Base-by-base conservation (phyloP, 2,797 vertebrate genomes). In the Eulemur albifrons region DNA sequence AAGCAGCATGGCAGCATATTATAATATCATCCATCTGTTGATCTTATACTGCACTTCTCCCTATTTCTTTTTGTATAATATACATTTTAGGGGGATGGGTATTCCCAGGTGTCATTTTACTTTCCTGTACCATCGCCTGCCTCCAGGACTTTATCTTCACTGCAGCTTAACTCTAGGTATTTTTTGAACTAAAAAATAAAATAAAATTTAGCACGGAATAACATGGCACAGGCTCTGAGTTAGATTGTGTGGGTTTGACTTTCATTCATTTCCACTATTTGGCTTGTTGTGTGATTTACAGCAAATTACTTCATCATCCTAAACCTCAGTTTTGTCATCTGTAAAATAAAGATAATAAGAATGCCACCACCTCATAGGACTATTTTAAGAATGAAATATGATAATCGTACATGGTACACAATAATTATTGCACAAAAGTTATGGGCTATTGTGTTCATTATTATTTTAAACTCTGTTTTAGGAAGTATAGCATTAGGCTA, bases 31-130 rank as follows among this genome's bases (percentile, higher is more conserved):
- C 95, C 11, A 80, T 88, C 91, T 94, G 79, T 77, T 97, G 96
- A 97, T 52, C 79, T 73, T 27, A 43, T 4, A 86, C 82, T 85
- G 75, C 50, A 95, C 77, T 91, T 96, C 85, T 97, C 72, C 88
- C 63, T 87, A 43, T 96, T 97, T 98, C 96, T 91, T 97, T 97
- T 96, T 32, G 93, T 88, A 97, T 97, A 93, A 96, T 81, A 35
- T 52, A 7, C 4, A 69, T 52, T 87, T 80, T 30, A 59, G 21
- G 14, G 32, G 38, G 21, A 59, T 38, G 32, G 43, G 25, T 40
- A 52, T 75, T 89, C 57, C 69, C 27, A 65, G 30, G 20, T 27
- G 35, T 88, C 17, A 32, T 91, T 65, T 88, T 81, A n/a, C 32
- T 30, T 85, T 86, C 27, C 30, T 40, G 3, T 38, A n/a, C 23